Percentiles rank a stretch among this genome's conserved stretches.
phyloP scores from a whole-genome alignment of 37 sponge, comb jelly and placozoan genomes.

The Chondrilla cf. caribensis region DNA sequence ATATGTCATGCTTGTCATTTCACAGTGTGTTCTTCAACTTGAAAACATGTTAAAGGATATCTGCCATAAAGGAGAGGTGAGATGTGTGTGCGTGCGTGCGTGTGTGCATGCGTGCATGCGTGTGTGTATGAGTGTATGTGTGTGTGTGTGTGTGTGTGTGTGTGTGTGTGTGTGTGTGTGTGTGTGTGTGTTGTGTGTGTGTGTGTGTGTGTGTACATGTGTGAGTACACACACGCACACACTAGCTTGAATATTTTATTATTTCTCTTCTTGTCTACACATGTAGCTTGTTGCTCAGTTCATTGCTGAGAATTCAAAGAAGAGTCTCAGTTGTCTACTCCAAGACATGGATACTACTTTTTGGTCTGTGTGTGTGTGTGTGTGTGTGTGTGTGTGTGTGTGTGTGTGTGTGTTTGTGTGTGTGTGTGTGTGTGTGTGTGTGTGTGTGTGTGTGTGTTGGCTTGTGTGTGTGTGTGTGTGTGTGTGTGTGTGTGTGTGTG shows the following conservation, averaged over 20 bases:
- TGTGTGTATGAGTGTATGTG: background rate
- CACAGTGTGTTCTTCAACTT: background rate
- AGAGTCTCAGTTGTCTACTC: background rate
- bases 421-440: conserved; percentile 9
- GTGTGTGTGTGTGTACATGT: background rate
- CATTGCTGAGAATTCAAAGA: conserved; percentile 25
- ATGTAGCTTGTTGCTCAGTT: conserved; percentile 12
- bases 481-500: too few species aligned
- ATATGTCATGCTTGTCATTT: too few species aligned
- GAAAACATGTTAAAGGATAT: conserved; percentile 16
- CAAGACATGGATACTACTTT: conserved; percentile 10
- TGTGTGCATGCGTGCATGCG: background rate
- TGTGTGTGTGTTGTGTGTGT: background rate
- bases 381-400: background rate
- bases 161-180: background rate
- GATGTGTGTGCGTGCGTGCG: background rate
- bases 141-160: background rate
- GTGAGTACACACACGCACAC: background rate
- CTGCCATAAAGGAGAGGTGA: conserved; percentile 17
- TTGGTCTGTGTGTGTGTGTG: conserved; percentile 2
- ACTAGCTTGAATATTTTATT: background rate
- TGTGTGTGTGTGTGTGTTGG: conserved; percentile 2
- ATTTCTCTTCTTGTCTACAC: too few species aligned
- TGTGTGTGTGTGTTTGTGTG: background rate
- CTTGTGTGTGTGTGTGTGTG: background rate